A percentile compares a stretch with the other conserved stretches of the same genome.
phyloP scores from a whole-genome alignment of 2,888 invertebrate species.

The Melolontha melolontha region DNA sequence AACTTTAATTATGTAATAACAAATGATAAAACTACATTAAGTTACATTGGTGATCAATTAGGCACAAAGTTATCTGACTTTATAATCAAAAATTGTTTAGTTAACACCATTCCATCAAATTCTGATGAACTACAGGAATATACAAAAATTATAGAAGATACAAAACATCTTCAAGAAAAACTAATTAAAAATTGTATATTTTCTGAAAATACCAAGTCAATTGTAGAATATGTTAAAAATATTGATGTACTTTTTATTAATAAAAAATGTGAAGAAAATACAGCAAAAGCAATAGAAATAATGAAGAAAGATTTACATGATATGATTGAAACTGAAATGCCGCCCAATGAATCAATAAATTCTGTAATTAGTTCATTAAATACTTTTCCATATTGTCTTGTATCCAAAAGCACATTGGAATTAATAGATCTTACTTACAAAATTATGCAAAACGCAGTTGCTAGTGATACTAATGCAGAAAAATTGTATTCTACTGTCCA shows the following conservation, averaged over 20 bases:
- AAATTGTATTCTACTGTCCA: constrained; percentile 78
- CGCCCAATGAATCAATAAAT: constrained; percentile 55
- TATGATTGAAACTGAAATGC: constrained; percentile 70
- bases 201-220: constrained; percentile 68
- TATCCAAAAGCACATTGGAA: constrained; percentile 74
- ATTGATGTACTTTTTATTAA: constrained; percentile 82
- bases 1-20: constrained; percentile 69
- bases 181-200: constrained; percentile 73
- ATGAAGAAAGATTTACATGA: constrained; percentile 87
- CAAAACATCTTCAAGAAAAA: constrained; percentile 74
- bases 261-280: constrained; percentile 79
- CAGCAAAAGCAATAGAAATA: constrained; percentile 76
- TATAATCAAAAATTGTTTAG: constrained; percentile 80
- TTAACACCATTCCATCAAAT: constrained; percentile 81
- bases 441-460: constrained; percentile 74
- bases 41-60: constrained; percentile 69
- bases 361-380: constrained; percentile 53
- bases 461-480: constrained; percentile 72
- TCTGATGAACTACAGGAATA: constrained; percentile 78
- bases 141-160: constrained; percentile 71
- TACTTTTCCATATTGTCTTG: constrained; percentile 69
- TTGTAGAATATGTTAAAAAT: constrained; percentile 78
- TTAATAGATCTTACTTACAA: constrained; percentile 73
- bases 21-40: constrained; percentile 67
- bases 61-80: constrained; percentile 72